Evolutionary conservation across 2,888 invertebrate species (phyloP), one percentile per base, ranked within the genome.

Genomic region (Sinhomidia bicolor): DNA sequence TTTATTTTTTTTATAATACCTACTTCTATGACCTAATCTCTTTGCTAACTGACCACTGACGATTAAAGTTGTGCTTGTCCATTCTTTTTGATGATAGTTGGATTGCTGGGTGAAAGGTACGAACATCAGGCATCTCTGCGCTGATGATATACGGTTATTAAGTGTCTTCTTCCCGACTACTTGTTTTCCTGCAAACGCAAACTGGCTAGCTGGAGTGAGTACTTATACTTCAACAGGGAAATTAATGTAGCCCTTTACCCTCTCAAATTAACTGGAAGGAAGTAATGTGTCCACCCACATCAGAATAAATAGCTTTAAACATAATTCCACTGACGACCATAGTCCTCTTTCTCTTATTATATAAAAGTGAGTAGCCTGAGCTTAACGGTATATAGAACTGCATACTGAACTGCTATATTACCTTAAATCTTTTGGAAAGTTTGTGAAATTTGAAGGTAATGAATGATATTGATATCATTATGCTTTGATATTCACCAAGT

Each of bases 231-330:
- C 78, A 74, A 54, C 44, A 44, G 71, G 14, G 85, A 76, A 62
- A 81, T 87, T 74, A 81, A 87, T 74, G 87, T 32, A 71, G 76
- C 87, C 87, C 74, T 87, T 87, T 62, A 81, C 65, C 54, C 80
- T 71, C 54, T 71, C 57, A 60, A 57, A 78, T 79, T 71, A 79
- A 51, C 76, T 85, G 68, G 65, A 83, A 79, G 65, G 79, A 44
- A 79, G 51, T 47, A 78, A 83, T 26, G 71, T 90, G 91, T 91
- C 91, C 91, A 90, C 91, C 91, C 91, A 91, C 91, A 91, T 90
- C 90, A 91, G 84, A 91, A 91, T 91, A 91, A 91, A 91, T 91
- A 90, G 91, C 90, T 88, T 81, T 51, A 68, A 41, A 78, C 23
- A 20, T n/a, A 84, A 29, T 54, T 62, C 32, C 65, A 78, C 47